Percentiles rank a stretch among this genome's conserved stretches.
Evolutionary conservation across 2,113 vertebrate genomes (phyloP).

Genomic region (Sitta europaea): DNA sequence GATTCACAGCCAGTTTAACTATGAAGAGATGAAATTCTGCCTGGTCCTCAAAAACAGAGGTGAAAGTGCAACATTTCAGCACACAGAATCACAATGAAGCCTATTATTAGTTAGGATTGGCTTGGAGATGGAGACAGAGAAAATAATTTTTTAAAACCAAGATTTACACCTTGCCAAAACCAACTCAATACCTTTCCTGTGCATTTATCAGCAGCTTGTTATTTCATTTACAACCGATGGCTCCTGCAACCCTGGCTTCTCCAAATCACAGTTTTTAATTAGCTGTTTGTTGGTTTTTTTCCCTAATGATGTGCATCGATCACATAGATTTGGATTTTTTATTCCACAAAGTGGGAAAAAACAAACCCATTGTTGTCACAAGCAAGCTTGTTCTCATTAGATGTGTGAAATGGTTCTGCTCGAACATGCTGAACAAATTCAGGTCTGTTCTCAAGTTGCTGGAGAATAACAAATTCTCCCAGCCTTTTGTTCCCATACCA

Average conservation of each 20-base stretch:
- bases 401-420: neutral
- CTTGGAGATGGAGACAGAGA: neutral
- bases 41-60: neutral
- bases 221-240: neutral
- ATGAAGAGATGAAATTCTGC: constrained; percentile 21
- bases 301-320: neutral
- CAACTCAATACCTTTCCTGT: neutral
- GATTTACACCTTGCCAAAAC: neutral
- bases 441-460: neutral
- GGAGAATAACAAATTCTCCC: neutral
- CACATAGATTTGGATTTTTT: neutral
- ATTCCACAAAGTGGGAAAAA: neutral
- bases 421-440: neutral
- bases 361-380: neutral
- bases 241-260: neutral
- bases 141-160: neutral
- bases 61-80: neutral
- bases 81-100: neutral
- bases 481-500: neutral
- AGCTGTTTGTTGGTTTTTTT: neutral
- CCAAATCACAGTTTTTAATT: neutral
- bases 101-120: neutral
- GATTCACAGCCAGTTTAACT: neutral
- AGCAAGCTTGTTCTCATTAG: neutral
- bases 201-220: neutral